phyloP scores from a whole-genome alignment of 2,888 invertebrate genomes.

The Noctua pronuba region DNA sequence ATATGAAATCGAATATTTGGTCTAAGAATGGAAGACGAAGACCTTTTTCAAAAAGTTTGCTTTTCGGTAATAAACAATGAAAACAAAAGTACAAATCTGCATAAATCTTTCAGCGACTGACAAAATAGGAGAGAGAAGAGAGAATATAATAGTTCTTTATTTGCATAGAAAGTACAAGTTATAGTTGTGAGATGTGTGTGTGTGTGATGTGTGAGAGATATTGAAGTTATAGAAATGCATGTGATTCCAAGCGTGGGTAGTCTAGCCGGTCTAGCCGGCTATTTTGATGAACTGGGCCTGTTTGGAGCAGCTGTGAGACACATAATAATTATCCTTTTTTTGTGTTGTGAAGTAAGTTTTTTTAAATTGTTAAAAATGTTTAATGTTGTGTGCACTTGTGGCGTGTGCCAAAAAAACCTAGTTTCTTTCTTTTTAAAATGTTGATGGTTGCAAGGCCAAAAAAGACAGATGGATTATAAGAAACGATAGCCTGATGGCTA shows the following conservation, averaged over 20 bases:
- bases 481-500: neutral
- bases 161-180: no score
- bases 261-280: no score
- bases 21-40: neutral
- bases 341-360: neutral
- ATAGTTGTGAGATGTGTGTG: no score
- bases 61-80: neutral
- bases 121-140: neutral
- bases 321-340: neutral
- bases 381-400: neutral
- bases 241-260: neutral
- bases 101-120: neutral
- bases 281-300: neutral
- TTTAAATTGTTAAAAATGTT: no score
- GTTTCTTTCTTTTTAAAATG: neutral
- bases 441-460: neutral
- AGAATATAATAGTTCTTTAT: no score
- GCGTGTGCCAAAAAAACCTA: neutral
- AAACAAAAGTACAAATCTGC: neutral
- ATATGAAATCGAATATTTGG: neutral
- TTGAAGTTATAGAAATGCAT: neutral
- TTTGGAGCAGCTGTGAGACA: neutral
- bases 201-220: neutral
- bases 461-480: neutral
- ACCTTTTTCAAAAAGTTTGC: neutral